Conservation (phyloP, 1,140 invertebrate species). For the Andrena cerasifolii region DNA sequence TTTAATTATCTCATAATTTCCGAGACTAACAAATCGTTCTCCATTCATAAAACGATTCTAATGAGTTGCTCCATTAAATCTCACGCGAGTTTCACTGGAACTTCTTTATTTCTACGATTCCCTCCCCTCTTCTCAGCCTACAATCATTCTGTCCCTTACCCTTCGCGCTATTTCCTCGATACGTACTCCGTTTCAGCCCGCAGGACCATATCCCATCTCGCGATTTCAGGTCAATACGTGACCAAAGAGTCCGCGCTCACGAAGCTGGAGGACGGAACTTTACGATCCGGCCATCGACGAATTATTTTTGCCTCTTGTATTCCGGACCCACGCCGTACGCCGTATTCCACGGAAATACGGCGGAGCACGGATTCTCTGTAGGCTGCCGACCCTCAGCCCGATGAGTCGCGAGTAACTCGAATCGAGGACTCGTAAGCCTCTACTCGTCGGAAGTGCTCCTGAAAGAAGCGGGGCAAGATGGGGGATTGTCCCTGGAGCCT, state of each 20-base stretch:
- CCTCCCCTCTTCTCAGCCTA: neutral
- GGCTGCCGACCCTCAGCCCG: neutral
- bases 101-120: neutral
- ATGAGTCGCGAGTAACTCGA: conserved; percentile 15
- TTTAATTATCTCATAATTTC: no score
- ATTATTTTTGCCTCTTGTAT: conserved; percentile 27
- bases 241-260: no score
- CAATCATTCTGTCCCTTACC: neutral
- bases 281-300: conserved; percentile 5
- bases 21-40: no score
- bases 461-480: neutral
- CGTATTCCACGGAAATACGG: conserved; percentile 4
- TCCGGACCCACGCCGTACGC: neutral
- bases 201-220: neutral
- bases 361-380: conserved; percentile 11
- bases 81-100: no score
- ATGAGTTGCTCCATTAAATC: no score
- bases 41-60: no score
- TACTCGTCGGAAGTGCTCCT: conserved; percentile 3
- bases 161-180: no score
- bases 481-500: conserved; percentile 7
- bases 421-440: conserved; percentile 9
- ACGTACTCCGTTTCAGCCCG: neutral
- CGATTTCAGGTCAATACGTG: neutral
- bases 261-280: neutral